Percentiles rank a stretch among this genome's conserved stretches.
Conservation (phyloP, 30 jellyfish, hydroid and myxozoan species). For the Cassiopea andromeda region DNA sequence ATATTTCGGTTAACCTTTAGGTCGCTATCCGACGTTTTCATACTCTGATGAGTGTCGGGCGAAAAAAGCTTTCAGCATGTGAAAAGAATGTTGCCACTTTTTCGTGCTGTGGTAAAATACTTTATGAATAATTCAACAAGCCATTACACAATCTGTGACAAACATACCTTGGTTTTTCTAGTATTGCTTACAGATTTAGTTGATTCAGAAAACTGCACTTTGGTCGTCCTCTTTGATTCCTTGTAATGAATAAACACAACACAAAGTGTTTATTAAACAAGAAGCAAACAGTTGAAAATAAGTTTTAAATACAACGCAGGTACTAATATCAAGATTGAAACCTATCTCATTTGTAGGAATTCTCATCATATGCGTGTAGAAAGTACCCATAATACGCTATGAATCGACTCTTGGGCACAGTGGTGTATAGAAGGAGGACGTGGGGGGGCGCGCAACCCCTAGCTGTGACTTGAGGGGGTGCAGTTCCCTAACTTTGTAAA, state of each 20-base stretch:
- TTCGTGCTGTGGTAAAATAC: not conserved
- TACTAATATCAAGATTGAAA: not conserved
- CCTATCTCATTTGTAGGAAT: not conserved
- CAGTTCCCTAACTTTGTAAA: too few species aligned
- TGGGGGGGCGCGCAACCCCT: too few species aligned
- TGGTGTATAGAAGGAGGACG: too few species aligned
- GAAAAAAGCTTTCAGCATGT: too few species aligned
- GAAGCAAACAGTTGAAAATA: not conserved
- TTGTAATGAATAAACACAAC: slow-evolving; percentile 1
- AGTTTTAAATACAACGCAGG: not conserved
- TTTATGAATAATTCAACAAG: not conserved
- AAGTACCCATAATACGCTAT: too few species aligned
- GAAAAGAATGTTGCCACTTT: too few species aligned
- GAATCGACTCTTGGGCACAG: too few species aligned
- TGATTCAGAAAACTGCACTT: slow-evolving; percentile 70
- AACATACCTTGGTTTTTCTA: slow-evolving; percentile 72
- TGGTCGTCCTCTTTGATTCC: slow-evolving; percentile 76
- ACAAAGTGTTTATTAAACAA: not conserved
- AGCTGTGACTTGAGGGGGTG: too few species aligned
- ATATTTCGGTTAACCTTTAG: too few species aligned
- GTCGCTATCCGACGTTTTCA: too few species aligned
- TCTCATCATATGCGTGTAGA: too few species aligned
- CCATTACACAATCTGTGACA: not conserved
- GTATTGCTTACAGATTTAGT: slow-evolving; percentile 46
- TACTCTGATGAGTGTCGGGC: too few species aligned